These are phyloP conservation scores for Numenius arquata DNA, from an alignment of 2,113 vertebrate species.

Conservation along the genomic window DNA sequence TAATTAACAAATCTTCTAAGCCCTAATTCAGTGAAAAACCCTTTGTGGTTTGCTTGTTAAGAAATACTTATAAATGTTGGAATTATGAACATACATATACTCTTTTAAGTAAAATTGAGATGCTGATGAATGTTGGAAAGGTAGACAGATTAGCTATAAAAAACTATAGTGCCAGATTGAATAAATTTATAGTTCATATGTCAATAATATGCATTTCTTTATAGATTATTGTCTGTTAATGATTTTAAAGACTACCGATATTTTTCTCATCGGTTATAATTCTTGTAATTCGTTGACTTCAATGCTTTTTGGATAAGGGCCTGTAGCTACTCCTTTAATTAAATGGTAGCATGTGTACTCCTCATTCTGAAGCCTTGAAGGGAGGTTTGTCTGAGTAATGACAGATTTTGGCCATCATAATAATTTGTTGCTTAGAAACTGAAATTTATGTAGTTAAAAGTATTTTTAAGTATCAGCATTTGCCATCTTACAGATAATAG, in stretches of 20 bases:
- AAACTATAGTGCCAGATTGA: not conserved
- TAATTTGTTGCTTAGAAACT: not conserved
- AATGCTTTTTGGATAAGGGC: not conserved
- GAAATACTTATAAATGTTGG: not conserved
- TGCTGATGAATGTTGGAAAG: not conserved
- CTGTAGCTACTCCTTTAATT: not conserved
- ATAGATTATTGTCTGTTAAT: not conserved
- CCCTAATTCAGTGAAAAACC: not conserved
- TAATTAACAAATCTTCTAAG: not conserved
- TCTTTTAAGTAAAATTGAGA: not conserved
- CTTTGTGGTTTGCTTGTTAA: not conserved
- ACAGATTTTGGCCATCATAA: not conserved
- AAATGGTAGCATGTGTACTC: not conserved
- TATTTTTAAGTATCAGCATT: not conserved
- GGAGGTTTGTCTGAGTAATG: not conserved
- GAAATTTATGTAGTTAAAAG: not conserved
- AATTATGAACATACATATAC: not conserved
- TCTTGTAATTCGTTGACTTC: not conserved
- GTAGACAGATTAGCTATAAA: not conserved
- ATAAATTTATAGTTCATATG: not conserved
- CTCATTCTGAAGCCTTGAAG: not conserved
- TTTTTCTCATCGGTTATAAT: not conserved
- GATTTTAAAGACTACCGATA: not conserved
- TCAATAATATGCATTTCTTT: not conserved
- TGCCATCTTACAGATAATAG: not conserved